Percentiles rank a stretch among this genome's conserved stretches.
These are phyloP conservation scores for Hyperopisus bebe DNA, from an alignment of 2,113 vertebrate species.

Conservation along the genomic window DNA sequence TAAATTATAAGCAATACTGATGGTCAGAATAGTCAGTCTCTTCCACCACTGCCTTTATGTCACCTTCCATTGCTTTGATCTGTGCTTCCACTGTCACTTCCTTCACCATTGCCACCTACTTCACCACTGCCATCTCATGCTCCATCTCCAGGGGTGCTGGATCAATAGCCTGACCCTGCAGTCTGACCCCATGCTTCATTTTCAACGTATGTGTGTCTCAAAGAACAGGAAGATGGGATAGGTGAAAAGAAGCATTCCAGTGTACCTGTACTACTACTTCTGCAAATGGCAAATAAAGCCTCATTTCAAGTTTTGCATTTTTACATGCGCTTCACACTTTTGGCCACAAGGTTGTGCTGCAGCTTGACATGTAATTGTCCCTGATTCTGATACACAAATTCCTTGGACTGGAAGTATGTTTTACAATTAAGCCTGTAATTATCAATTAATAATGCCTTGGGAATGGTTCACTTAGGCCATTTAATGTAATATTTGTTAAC, in stretches of 20 bases:
- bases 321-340: neutral
- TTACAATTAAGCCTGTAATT: constrained; percentile 18
- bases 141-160: neutral
- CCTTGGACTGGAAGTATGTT: neutral
- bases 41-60: neutral
- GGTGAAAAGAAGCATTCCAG: neutral
- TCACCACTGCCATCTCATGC: neutral
- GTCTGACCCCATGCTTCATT: neutral
- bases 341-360: constrained; percentile 45
- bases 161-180: neutral
- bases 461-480: constrained; percentile 15
- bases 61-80: neutral
- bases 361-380: neutral
- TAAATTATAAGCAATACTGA: neutral
- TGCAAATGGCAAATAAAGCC: neutral
- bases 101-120: neutral
- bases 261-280: neutral
- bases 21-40: neutral
- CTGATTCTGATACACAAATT: neutral
- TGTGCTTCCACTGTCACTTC: neutral
- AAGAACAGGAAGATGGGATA: neutral
- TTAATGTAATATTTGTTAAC: constrained; percentile 7
- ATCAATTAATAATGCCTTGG: neutral
- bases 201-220: neutral
- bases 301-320: neutral